These are phyloP conservation scores for Nothocercus julius DNA, from an alignment of 2,113 vertebrate species.

Conservation along the genomic window DNA sequence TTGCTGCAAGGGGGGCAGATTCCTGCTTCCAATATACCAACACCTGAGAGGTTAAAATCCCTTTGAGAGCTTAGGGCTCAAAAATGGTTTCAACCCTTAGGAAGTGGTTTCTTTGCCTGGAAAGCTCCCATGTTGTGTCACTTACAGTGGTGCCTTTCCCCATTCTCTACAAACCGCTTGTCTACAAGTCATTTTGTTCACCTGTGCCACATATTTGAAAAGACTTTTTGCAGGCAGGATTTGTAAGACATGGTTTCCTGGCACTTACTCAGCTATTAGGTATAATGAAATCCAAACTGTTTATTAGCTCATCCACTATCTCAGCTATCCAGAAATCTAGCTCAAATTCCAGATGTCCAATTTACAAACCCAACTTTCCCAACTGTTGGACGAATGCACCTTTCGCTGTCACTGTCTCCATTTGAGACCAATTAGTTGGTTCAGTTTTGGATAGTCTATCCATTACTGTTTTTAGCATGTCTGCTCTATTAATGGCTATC, in stretches of 20 bases:
- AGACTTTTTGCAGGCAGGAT: slow-evolving; percentile 4
- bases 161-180: background rate
- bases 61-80: background rate
- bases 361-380: slow-evolving; percentile 48
- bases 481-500: slow-evolving; percentile 39
- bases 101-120: background rate
- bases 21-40: background rate
- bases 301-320: slow-evolving; percentile 66
- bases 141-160: background rate
- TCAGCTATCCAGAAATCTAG: slow-evolving; percentile 50
- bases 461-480: slow-evolving; percentile 45
- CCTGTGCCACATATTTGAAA: background rate
- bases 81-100: background rate
- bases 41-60: background rate
- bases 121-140: background rate
- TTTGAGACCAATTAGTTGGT: slow-evolving; percentile 62
- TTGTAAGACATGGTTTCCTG: slow-evolving; percentile 39
- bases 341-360: slow-evolving; percentile 60
- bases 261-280: slow-evolving; percentile 12
- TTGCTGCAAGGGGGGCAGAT: background rate
- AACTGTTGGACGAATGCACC: background rate
- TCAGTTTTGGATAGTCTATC: slow-evolving; percentile 28
- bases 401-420: slow-evolving; percentile 46
- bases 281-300: slow-evolving; percentile 58
- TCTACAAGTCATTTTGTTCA: slow-evolving; percentile 1